Evolutionary conservation across 2,113 vertebrate species (phyloP).

Genomic region (Bothrops jararaca): DNA sequence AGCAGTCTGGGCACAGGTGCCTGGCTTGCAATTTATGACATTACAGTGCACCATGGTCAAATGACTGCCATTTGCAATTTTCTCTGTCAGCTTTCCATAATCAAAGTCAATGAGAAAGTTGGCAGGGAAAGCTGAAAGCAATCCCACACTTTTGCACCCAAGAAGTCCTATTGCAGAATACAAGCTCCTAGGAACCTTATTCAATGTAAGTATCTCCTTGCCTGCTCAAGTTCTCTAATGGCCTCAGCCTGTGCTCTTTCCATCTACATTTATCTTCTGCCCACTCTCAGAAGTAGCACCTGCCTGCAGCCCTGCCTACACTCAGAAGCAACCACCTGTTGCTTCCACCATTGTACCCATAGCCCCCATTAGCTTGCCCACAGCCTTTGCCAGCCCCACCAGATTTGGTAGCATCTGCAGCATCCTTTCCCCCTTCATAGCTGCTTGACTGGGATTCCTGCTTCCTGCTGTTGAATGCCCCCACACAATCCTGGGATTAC

Average conservation of each 20-base stretch:
- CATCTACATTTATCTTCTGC: not conserved
- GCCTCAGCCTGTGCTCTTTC: not conserved
- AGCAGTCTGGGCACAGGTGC: not conserved
- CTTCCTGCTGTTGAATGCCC: not conserved
- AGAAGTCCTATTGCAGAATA: not conserved
- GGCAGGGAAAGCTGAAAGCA: not conserved
- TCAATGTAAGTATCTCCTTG: not conserved
- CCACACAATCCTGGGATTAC: not conserved
- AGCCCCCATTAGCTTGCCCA: not conserved
- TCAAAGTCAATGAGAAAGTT: not conserved
- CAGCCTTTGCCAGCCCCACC: not conserved
- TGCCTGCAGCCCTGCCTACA: not conserved
- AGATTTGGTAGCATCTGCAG: not conserved
- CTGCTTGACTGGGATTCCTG: not conserved
- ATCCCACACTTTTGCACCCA: not conserved
- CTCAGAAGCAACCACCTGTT: not conserved
- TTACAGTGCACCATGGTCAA: not conserved
- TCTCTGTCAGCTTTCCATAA: not conserved
- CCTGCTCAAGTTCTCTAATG: not conserved
- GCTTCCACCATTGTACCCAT: not conserved
- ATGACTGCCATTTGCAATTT: not conserved
- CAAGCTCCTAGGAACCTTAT: not conserved
- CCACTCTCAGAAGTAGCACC: not conserved
- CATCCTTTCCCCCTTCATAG: not conserved
- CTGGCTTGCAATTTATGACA: not conserved